Evolutionary conservation across 2,113 vertebrate species (phyloP), one percentile per base, ranked within the genome.

Genomic region (Spea bombifrons): DNA sequence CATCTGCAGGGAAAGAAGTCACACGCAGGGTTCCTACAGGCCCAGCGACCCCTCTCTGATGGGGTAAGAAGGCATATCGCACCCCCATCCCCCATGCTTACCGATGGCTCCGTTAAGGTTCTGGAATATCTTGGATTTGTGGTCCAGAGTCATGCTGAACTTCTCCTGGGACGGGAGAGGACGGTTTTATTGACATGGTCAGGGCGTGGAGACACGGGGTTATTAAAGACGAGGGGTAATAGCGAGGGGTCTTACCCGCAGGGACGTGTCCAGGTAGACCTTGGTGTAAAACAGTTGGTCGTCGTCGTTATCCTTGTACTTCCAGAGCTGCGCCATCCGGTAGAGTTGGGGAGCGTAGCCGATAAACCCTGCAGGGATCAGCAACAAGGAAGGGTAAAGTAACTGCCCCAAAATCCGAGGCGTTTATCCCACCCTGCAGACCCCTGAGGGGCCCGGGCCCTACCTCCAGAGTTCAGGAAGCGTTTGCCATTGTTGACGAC

Each of bases 101-200:
- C 93, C 93, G 16, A 94, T 83, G 61, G 93, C 93, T 16, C 93
- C 93, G 0, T 94, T 94, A 71, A 94, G 90, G 73, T 94, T 94
- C 86, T 94, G 93, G 83, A 94, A 94, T 71, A 94, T 93, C 46
- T 83, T 86, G 0, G 92, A 93, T 44, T 89, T 91, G 73, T 94
- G 92, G 76, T 94, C 93, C 75, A 94, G 85, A 2, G 86, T 86
- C 17, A 94, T 90, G 71, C 85, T 83, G 50, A 89, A 87, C 75
- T 92, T 92, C 47, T 87, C 90, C 93, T 94, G 82, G 8, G 9
- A 76, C 45, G 70, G 63, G 0, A 66, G 55, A 70, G 66, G 8
- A 16, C 17, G 43, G 3, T 30, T 30, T 30, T 30, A 30, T 30
- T 30, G 30, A 30, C 30, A 30, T 30, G 30, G 30, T 12, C 66